Base-by-base conservation (phyloP, 2,797 vertebrate genomes). In the Hyperoplus lanceolatus region DNA sequence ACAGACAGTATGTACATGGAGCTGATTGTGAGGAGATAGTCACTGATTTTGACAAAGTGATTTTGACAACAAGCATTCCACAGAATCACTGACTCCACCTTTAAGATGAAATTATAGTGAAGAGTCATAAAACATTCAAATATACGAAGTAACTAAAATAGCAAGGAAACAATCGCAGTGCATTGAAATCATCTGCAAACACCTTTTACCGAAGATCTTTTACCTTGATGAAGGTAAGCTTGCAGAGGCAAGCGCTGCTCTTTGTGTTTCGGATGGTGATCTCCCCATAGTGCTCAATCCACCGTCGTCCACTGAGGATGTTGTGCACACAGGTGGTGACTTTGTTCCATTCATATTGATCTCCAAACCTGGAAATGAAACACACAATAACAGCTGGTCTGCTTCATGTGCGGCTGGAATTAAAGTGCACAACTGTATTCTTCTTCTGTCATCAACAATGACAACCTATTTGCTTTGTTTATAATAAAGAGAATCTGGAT, bases 291-390 rank as follows among this genome's bases (percentile, higher is more conserved):
- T 99, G 98, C 68, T 99, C 98, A 80, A 99, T 99, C 98, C 98
- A 99, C 68, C 98, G 95, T 36, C 97, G 96, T 68, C 98, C 98
- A 67, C 97, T 99, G 68, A 99, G 97, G 90, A 99, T 99, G 94
- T 99, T 99, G 94, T 99, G 98, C 79, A 99, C 97, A 56, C 98
- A 99, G 4, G 98, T 99, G 80, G 98, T 99, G 91, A 99, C 98
- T 94, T 99, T 99, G 94, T 99, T 99, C 98, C 98, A 99, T 81
- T 99, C 97, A 36, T 98, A 99, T 87, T 96, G 97, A 93, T 99
- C 98, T 80, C 97, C 97, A 36, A 97, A 98, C 91, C 97, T 99
- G 73, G 0, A 79, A 67, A 84, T 63, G 0, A 79, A 67, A 84
- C 62, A 61, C 63, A 89, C 1, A 70, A 41, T 3, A 66, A 72